Evolutionary conservation across 1,140 invertebrate species (phyloP).

Genomic region (Musca vetustissima): DNA sequence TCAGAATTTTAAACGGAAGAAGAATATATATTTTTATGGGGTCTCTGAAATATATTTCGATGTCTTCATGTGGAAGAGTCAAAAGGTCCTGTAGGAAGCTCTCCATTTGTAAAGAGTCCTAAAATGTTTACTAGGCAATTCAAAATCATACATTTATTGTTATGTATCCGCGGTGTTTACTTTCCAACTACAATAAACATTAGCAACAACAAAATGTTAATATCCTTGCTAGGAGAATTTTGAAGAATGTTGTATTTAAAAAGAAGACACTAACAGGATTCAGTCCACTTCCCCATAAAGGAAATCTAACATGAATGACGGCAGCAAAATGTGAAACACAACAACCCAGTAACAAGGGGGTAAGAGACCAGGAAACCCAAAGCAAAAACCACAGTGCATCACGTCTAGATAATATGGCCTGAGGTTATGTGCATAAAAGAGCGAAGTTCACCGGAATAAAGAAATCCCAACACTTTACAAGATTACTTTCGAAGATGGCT

Average conservation of each 20-base stretch:
- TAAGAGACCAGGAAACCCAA: background rate
- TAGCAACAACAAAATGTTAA: no score
- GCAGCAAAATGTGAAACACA: background rate
- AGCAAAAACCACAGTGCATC: constrained; percentile 8
- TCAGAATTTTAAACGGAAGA: no score
- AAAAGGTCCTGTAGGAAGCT: no score
- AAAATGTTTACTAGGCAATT: no score
- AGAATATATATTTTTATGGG: no score
- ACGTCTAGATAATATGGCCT: constrained; percentile 21
- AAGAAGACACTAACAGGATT: background rate
- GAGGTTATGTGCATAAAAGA: constrained; percentile 20
- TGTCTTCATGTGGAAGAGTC: no score
- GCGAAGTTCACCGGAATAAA: constrained; percentile 23
- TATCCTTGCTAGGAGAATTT: background rate
- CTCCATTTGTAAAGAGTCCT: no score
- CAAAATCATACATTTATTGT: no score
- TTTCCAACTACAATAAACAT: no score
- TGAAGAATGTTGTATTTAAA: constrained; percentile 13
- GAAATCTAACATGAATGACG: background rate
- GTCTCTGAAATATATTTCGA: no score
- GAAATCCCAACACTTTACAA: constrained; percentile 23
- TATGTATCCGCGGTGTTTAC: no score
- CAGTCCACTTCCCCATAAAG: background rate
- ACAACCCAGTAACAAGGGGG: background rate
- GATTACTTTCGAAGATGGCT: background rate